phyloP scores from a whole-genome alignment of 2,888 invertebrate genomes.

The Neuroscelio doddi region DNA sequence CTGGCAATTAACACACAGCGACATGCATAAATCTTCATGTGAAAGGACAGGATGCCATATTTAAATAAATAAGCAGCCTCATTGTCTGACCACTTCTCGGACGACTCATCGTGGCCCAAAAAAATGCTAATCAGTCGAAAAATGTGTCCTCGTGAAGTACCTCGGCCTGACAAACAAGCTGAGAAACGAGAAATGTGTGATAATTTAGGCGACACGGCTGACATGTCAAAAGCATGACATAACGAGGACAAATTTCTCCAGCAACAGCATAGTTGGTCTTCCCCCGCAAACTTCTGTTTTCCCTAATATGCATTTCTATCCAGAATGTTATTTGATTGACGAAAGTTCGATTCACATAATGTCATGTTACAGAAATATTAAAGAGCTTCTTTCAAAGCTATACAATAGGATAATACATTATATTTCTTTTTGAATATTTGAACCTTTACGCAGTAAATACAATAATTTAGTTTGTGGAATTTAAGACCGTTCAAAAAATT shows the following conservation, averaged over 20 bases:
- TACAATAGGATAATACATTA: too few relatives aligned
- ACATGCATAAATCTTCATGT: constrained; percentile 70
- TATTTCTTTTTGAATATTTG: too few relatives aligned
- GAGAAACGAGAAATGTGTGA: constrained; percentile 23
- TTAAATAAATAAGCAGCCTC: constrained; percentile 71
- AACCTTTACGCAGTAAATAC: too few relatives aligned
- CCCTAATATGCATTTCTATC: too few relatives aligned
- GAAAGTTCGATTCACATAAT: too few relatives aligned
- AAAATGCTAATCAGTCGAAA: constrained; percentile 64
- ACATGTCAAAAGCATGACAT: constrained; percentile 27
- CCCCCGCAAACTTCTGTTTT: not conserved
- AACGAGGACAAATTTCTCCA: constrained; percentile 46
- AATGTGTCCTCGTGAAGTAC: constrained; percentile 14
- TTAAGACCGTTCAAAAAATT: too few relatives aligned
- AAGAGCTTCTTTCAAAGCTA: too few relatives aligned
- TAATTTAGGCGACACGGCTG: constrained; percentile 48
- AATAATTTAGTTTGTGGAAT: too few relatives aligned
- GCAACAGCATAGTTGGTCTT: constrained; percentile 4
- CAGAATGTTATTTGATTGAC: too few relatives aligned
- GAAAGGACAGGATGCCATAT: constrained; percentile 72
- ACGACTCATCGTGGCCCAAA: constrained; percentile 33
- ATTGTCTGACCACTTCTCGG: constrained; percentile 59
- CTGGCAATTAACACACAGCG: constrained; percentile 71
- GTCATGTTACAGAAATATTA: too few relatives aligned
- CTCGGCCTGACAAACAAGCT: constrained; percentile 19